Evolutionary conservation across 2,888 invertebrate species (phyloP).

Genomic region (Caenorhabditis zanzibari): DNA sequence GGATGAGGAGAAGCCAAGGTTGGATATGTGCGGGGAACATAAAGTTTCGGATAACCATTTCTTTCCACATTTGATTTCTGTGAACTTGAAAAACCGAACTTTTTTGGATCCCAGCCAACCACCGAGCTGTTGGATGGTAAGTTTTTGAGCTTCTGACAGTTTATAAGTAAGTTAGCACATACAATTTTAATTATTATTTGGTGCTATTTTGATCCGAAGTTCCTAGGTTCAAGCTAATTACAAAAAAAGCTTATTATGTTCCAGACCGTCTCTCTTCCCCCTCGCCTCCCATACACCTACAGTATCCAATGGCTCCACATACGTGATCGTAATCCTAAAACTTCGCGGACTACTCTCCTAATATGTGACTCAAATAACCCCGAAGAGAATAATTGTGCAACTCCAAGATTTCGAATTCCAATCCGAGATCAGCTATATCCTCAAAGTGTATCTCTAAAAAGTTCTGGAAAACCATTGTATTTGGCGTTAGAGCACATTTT

Average conservation of each 20-base stretch:
- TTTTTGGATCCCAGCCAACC: conserved; percentile 75
- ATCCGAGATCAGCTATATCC: conserved; percentile 79
- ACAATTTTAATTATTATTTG: too few relatives aligned
- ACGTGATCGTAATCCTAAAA: conserved; percentile 69
- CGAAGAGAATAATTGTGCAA: conserved; percentile 60
- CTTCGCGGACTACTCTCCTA: conserved; percentile 53
- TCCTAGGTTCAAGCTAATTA: too few relatives aligned
- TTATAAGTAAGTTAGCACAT: too few relatives aligned
- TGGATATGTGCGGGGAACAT: conserved; percentile 80
- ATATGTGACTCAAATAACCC: conserved; percentile 67
- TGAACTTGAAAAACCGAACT: conserved; percentile 78
- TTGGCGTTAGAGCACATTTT: conserved; percentile 75
- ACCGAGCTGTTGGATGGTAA: conserved; percentile 80
- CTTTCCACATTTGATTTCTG: conserved; percentile 81
- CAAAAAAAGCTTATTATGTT: too few relatives aligned
- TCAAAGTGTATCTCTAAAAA: conserved; percentile 79
- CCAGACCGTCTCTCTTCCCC: conserved; percentile 79
- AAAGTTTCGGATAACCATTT: conserved; percentile 69
- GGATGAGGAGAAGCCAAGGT: conserved; percentile 78
- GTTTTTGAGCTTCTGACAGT: too few relatives aligned
- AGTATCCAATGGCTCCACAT: conserved; percentile 82
- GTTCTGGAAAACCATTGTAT: conserved; percentile 76
- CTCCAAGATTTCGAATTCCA: conserved; percentile 73
- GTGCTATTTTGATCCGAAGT: neutral
- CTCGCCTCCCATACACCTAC: conserved; percentile 81